These are phyloP conservation scores for Cheiracanthium punctorium DNA, from an alignment of 2,888 invertebrate genomes.

Conservation along the genomic window DNA sequence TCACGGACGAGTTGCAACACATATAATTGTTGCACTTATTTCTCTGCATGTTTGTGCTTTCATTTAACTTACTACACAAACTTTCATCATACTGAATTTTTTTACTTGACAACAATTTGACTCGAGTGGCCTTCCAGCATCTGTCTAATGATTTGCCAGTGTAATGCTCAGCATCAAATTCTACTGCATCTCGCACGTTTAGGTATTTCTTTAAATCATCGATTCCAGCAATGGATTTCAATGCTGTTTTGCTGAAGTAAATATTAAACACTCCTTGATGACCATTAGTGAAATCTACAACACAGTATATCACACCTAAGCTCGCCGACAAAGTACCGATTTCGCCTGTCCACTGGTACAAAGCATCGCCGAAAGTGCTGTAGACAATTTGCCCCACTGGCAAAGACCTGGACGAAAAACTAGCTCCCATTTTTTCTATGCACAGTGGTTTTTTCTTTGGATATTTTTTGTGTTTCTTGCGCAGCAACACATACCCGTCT, in stretches of 20 bases:
- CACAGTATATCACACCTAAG: constrained; percentile 37
- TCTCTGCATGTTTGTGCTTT: neutral
- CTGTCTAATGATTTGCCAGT: neutral
- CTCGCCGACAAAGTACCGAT: constrained; percentile 8
- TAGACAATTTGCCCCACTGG: constrained; percentile 9
- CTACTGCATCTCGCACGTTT: constrained; percentile 28
- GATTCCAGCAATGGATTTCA: constrained; percentile 27
- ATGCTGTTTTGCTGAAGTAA: constrained; percentile 27
- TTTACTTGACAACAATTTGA: constrained; percentile 9
- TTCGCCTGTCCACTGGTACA: constrained; percentile 36
- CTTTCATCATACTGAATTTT: neutral
- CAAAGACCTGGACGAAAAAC: neutral
- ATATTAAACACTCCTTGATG: constrained; percentile 25
- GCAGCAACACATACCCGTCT: constrained; percentile 9
- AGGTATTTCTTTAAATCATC: constrained; percentile 19
- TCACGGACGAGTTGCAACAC: neutral
- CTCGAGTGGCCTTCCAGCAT: constrained; percentile 29
- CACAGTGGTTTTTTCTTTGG: neutral
- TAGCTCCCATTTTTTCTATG: neutral
- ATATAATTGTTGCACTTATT: neutral
- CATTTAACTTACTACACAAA: neutral
- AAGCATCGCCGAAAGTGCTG: neutral
- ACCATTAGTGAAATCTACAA: constrained; percentile 19
- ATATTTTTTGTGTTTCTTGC: constrained; percentile 11
- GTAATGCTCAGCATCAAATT: constrained; percentile 47